phyloP scores from a whole-genome alignment of 2,888 invertebrate species.

The Synanthedon andrenaeformis region DNA sequence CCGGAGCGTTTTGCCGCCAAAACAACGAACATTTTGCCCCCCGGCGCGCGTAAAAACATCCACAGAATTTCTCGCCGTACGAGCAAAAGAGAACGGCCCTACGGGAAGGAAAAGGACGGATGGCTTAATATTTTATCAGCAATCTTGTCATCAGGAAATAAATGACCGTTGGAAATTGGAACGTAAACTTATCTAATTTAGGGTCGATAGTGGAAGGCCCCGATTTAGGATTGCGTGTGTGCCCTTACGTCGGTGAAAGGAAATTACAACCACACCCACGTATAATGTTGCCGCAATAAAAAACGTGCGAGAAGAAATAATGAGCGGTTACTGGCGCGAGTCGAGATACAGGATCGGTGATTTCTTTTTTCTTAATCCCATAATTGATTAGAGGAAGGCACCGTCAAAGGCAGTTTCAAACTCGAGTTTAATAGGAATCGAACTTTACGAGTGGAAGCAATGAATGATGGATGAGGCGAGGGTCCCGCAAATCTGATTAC shows the following conservation, averaged over 20 bases:
- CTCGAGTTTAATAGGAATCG: constrained; percentile 16
- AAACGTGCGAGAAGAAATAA: constrained; percentile 70
- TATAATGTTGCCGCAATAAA: constrained; percentile 70
- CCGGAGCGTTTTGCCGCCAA: constrained; percentile 70
- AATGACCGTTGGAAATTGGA: constrained; percentile 16
- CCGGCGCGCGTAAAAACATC: constrained; percentile 68
- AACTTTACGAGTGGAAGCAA: constrained; percentile 17
- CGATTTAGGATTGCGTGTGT: constrained; percentile 55
- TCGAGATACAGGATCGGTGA: constrained; percentile 39
- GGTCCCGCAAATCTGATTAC: constrained; percentile 50
- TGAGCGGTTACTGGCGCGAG: constrained; percentile 69
- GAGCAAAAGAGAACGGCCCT: constrained; percentile 43
- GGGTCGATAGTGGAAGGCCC: constrained; percentile 21
- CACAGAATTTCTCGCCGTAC: constrained; percentile 36
- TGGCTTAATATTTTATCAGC: constrained; percentile 65
- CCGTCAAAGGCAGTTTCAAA: constrained; percentile 26
- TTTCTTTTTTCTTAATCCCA: constrained; percentile 49
- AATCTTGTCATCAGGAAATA: constrained; percentile 54
- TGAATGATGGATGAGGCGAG: constrained; percentile 59
- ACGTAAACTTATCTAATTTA: constrained; percentile 6
- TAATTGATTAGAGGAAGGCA: constrained; percentile 60
- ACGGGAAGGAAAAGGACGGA: constrained; percentile 55
- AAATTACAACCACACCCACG: constrained; percentile 72
- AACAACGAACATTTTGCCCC: constrained; percentile 69
- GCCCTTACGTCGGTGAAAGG: constrained; percentile 71